Conservation (phyloP, 2,113 vertebrate genomes). For the Hydropotes inermis region DNA sequence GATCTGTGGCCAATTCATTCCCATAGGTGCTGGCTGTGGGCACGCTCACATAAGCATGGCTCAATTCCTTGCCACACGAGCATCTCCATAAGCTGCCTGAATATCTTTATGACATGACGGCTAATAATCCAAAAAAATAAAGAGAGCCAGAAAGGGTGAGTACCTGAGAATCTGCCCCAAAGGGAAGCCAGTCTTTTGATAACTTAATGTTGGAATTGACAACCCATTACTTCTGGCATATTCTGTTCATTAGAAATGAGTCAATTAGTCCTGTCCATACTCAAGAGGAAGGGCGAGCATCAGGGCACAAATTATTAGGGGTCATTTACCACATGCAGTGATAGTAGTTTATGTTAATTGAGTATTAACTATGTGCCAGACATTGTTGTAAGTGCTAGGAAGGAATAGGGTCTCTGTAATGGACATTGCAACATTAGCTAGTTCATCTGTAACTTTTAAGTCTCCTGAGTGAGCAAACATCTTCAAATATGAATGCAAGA, state of each 20-base stretch:
- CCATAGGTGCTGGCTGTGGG: not conserved
- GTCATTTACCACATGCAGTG: not conserved
- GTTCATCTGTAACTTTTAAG: not conserved
- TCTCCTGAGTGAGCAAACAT: not conserved
- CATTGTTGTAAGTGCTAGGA: not conserved
- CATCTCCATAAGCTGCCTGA: not conserved
- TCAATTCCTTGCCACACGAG: not conserved
- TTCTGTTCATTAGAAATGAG: not conserved
- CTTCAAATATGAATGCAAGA: slow-evolving; percentile 4
- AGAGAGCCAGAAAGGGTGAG: not conserved
- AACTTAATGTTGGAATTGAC: not conserved
- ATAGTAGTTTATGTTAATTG: not conserved
- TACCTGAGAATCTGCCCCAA: not conserved
- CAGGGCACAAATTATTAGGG: not conserved
- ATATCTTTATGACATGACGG: not conserved
- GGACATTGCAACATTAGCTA: not conserved
- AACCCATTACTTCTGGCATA: not conserved
- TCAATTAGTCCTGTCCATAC: not conserved
- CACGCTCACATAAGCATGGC: not conserved
- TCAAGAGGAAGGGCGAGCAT: not conserved
- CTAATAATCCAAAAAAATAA: not conserved
- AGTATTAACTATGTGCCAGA: not conserved
- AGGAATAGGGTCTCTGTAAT: not conserved
- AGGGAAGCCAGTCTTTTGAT: slow-evolving; percentile 9
- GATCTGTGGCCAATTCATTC: not conserved